phyloP scores from a whole-genome alignment of 2,888 invertebrate species.

The Aphrophora alni region DNA sequence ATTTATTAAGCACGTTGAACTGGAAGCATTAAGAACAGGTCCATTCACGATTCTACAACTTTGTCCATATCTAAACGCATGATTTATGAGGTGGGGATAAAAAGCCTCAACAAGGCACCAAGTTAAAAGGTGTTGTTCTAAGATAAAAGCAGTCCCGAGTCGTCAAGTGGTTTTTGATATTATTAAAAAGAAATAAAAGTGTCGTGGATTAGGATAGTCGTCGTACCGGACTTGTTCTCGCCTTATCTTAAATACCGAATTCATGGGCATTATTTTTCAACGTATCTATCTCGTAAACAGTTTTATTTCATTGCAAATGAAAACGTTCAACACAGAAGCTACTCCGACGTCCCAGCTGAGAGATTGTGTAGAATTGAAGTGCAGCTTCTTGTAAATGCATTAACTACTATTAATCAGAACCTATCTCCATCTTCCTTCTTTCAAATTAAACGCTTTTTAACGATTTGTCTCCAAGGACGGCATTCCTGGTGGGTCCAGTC shows the following conservation, averaged over 20 bases:
- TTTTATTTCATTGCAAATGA: neutral
- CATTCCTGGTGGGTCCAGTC: constrained; percentile 17
- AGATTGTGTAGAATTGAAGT: neutral
- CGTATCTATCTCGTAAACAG: neutral
- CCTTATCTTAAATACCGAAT: neutral
- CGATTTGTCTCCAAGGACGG: constrained; percentile 19
- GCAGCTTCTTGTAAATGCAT: constrained; percentile 22
- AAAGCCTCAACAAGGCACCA: neutral
- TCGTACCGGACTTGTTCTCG: neutral
- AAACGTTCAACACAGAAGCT: neutral
- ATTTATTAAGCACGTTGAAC: neutral
- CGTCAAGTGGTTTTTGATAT: neutral
- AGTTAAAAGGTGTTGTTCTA: neutral
- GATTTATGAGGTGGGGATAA: constrained; percentile 1
- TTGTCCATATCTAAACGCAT: neutral
- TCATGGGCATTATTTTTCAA: constrained; percentile 2
- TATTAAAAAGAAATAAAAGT: constrained; percentile 7
- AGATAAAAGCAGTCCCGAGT: neutral
- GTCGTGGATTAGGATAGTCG: neutral
- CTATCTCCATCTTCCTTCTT: constrained; percentile 24
- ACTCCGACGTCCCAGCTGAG: neutral
- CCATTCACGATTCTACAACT: neutral
- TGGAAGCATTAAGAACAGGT: neutral
- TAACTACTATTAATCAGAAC: constrained; percentile 30
- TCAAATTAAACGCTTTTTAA: constrained; percentile 20